These are phyloP conservation scores for Eriosoma lanigerum DNA, from an alignment of 1,140 invertebrate genomes.

Conservation along the genomic window DNA sequence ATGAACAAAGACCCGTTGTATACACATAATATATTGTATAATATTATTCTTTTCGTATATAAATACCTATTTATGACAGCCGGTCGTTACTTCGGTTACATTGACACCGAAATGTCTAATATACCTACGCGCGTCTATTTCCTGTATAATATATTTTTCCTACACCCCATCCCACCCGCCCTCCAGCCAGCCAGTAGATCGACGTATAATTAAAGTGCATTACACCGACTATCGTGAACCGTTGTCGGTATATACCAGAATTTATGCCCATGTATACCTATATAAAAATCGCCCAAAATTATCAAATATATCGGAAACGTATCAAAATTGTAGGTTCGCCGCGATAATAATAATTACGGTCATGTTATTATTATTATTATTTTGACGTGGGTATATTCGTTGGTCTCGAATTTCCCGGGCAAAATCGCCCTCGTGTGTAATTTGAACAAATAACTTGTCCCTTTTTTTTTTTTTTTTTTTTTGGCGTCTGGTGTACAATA, in stretches of 20 bases:
- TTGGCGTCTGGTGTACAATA: neutral
- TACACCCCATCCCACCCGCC: too few relatives aligned
- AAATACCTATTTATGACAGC: neutral
- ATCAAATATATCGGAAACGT: slow-evolving; percentile 9
- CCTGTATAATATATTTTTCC: neutral
- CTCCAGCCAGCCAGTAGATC: neutral
- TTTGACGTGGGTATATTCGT: neutral
- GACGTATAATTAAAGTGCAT: slow-evolving; percentile 22
- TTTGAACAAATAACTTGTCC: slow-evolving; percentile 10
- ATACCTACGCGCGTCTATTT: neutral
- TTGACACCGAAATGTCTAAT: slow-evolving; percentile 3
- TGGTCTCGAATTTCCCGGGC: neutral
- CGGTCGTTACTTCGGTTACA: neutral
- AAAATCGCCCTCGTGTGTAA: slow-evolving; percentile 23
- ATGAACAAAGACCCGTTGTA: neutral
- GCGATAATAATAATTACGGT: slow-evolving; percentile 33
- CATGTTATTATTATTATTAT: neutral
- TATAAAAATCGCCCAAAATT: neutral
- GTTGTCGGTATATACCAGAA: neutral
- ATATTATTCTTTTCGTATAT: too few relatives aligned
- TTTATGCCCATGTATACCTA: neutral
- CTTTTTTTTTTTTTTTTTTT: neutral
- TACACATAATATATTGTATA: too few relatives aligned
- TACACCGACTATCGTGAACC: neutral
- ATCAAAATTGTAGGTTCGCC: slow-evolving; percentile 40